Base-by-base conservation (phyloP, 2,113 vertebrate species). In the Semnornis frantzii region DNA sequence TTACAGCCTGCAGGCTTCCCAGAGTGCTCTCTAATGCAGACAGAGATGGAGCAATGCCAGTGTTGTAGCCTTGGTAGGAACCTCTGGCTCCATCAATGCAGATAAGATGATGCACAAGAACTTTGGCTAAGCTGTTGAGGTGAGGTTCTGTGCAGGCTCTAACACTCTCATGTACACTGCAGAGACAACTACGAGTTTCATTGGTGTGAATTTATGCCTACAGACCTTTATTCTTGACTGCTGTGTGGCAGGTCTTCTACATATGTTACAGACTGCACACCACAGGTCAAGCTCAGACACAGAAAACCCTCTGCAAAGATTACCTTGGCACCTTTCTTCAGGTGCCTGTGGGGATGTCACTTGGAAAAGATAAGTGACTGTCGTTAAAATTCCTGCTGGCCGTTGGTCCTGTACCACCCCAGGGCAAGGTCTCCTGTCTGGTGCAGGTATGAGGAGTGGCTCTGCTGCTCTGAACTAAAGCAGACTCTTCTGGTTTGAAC, bases 341-440 rank as follows among this genome's bases (percentile, higher is more conserved):
- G 15, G 33, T 93, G 52, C 33, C 75, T 46, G 0, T 68, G 82
- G 89, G 82, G n/a, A 30, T 58, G 46, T 74, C 33, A 15, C 42
- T 85, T 79, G 54, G 82, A 88, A 71, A 81, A 85, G 64, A 85
- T 9, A 84, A 92, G 50, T 71, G 33, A 52, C 64, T 82, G 50
- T 74, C 57, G n/a, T 89, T 91, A 76, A 92, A 87, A 57, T 74
- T 89, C 68, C 82, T 77, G 64, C 82, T 93, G 87, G 25, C 60
- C 74, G 79, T 87, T 90, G 87, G 82, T 92, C 76, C 87, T 68
- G 54, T 69, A 17, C 37, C 71, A 71, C 60, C 44, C 33, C 54
- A 65, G 21, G 3, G 15, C 34, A 82, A 60, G 46, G 42, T 80
- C 75, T 80, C 57, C 33, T 30, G 80, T 44, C 42, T 44, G 91